Base-by-base conservation (phyloP, 2,888 invertebrate genomes). In the Lordiphosa fenestrarum region DNA sequence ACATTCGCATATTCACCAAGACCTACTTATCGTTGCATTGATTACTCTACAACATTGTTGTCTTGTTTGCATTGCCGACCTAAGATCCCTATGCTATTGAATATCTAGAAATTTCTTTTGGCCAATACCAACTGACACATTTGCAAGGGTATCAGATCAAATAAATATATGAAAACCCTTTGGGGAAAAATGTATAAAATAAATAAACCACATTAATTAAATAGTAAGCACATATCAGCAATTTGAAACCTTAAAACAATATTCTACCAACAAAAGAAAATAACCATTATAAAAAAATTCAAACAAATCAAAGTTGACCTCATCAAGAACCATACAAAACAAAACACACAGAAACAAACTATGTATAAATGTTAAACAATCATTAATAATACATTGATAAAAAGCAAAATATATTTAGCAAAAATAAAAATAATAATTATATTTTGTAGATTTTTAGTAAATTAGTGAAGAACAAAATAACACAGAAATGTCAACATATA, bases 381-480 rank as follows among this genome's bases (percentile, higher is more conserved):
- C 76, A 75, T 70, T 46, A 70, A 47, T 62, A 54, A 47, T 58
- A 67, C 52, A 64, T 71, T 51, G 33, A 55, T 73, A 66, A 54
- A 54, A 63, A 56, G 49, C 52, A 56, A 50, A 63, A 64, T 69
- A 69, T 71, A 66, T 68, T 73, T 53, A 74, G 61, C 50, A 48
- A 46, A 50, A 38, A 50, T 37, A 53, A 47, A 56, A 54, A 78
- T 78, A 78, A 82, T 78, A 78, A 78, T 78, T 82, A 82, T 78
- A 78, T 78, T 78, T 78, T 78, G 77, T 78, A 78, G 77, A 82
- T 82, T 82, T 78, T 78, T 78, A 78, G 82, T 62, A 75, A 82
- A 66, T 66, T 82, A 82, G 73, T 50, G 63, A 62, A 25, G 25
- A 25, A 25, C 7, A 25, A 25, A 25, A 25, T 25, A 25, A 25